These are phyloP conservation scores for Apocheima hispidaria DNA, from an alignment of 2,888 invertebrate species.

Conservation along the genomic window DNA sequence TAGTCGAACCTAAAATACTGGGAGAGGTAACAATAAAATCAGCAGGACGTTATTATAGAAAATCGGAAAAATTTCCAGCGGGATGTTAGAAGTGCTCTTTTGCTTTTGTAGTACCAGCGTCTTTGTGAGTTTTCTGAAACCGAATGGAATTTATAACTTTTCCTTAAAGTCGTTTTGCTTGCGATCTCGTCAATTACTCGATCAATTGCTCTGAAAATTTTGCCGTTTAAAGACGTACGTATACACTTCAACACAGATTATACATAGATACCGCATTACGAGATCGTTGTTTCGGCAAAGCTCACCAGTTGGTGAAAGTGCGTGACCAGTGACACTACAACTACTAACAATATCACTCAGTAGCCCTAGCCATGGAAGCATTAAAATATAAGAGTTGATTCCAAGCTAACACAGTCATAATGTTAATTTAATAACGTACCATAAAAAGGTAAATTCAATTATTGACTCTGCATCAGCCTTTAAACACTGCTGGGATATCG, in stretches of 20 bases:
- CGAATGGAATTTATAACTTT: constrained; percentile 58
- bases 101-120: constrained; percentile 52
- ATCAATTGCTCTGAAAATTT: constrained; percentile 10
- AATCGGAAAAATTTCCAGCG: constrained; percentile 52
- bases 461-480: no score
- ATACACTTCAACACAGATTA: no score
- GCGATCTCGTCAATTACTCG: constrained; percentile 52
- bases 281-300: no score
- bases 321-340: no score
- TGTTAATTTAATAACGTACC: no score
- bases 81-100: constrained; percentile 53
- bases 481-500: no score
- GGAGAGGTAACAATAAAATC: constrained; percentile 36
- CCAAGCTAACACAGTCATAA: no score
- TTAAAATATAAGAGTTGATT: no score
- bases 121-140: constrained; percentile 52
- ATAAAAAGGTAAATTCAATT: no score
- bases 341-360: no score
- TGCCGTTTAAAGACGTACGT: constrained; percentile 6
- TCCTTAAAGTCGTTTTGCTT: constrained; percentile 48
- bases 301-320: no score
- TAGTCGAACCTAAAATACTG: constrained; percentile 29
- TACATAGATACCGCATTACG: no score
- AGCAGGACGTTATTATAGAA: constrained; percentile 52
- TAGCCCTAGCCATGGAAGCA: not conserved